Base-by-base conservation (phyloP, 1,140 invertebrate genomes). In the Harpegnathos saltator region DNA sequence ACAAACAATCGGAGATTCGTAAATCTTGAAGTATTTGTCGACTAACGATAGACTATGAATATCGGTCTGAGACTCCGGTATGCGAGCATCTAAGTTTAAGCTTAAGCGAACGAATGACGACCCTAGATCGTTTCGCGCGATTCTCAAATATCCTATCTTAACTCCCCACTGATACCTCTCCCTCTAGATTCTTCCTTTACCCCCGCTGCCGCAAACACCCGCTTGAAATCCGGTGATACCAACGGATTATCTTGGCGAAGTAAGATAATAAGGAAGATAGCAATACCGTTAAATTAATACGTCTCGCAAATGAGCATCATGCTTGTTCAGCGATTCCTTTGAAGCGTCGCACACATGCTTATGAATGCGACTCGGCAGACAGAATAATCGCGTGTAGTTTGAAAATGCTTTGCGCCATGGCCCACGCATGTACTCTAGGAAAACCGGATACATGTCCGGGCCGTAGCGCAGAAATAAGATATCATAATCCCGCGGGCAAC, bases 381-480 rank as follows among this genome's bases (percentile, higher is more conserved):
- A 44, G 48, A 74, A 80, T 80, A 80, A 80, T 59, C 81, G 66
- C 63, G 69, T 29, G 58, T 48, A 19, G 63, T 71, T 80, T 59
- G 75, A 80, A 80, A 80, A 80, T 71, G 69, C 61, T 50, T 59
- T 48, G 24, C 56, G 14, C 0, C 11, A 44, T 71, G 81, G 81
- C 86, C 86, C 86, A 87, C 86, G 86, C 86, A 84, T 83, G 71
- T 80, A 72, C 84, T 69, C 59, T 56, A 56, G 65, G 71, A 91
- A 75, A 91, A 90, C 89, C 90, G 90, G 90, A 91, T 91, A 91
- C 89, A 66, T 58, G 56, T 88, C 84, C 68, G 87, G 24, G 75
- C 63, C 88, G 86, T 87, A 87, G 84, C 87, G 85, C 89, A 80
- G 89, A 88, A 91, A 91, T 91, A 91, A 91, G 91, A 91, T 91